Evolutionary conservation across 2,888 invertebrate species (phyloP), one percentile per base, ranked within the genome.

Genomic region (Crepidodera aurea): DNA sequence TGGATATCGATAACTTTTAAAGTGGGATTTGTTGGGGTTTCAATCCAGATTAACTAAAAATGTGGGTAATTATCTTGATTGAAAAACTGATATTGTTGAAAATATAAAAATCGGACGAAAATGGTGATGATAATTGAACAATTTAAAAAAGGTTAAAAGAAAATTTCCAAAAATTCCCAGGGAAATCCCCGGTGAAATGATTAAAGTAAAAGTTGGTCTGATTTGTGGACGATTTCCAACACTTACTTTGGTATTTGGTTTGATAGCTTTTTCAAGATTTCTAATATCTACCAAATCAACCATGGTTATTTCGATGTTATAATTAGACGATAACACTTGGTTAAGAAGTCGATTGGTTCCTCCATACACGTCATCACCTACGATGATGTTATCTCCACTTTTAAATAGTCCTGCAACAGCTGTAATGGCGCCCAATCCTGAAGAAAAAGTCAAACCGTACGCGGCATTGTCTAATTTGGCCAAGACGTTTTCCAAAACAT

Each of bases 21-120:
- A 7, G 92, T 83, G 0, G 98, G 98, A 83, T 98, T 98, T n/a
- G 98, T 96, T 0, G 98, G 98, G 0, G 93, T 91, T 82, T 98
- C 98, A 64, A 97, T 81, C 97, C 98, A 98, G 37, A 98, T 84
- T 81, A 93, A 83, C 91, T 91, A 48, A 74, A 40, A 22, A 22
- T 22, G 22, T 4, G 6, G 22, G 22, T 22, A 22, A 27, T 27
- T 6, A 27, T 27, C 27, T 27, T 27, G 4, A 6, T n/a, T 4
- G 4, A 27, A 7, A 27, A 27, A 6, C 27, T 27, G 27, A 27
- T 27, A n/a, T 25, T 51, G n/a, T 29, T 39, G 18, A 7, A 22
- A 39, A 4, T 39, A 4, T 39, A 6, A 39, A 6, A 39, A 39
- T n/a, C n/a, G n/a, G n/a, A n/a, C 27, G 27, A 27, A 6, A 46